Conservation (phyloP, 2,797 vertebrate species). For the Myotis vivesi region DNA sequence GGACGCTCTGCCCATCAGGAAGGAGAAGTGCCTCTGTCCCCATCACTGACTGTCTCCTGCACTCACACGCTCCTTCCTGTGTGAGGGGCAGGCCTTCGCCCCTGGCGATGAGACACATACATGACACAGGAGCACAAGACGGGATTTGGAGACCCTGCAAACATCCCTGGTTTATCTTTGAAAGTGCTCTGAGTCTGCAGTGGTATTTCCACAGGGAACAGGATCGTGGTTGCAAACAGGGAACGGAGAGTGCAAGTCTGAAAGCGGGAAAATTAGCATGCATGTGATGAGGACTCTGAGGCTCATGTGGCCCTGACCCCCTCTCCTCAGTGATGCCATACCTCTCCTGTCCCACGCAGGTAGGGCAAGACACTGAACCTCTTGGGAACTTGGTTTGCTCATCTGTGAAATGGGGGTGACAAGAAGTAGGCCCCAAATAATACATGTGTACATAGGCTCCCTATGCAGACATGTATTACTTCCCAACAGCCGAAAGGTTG, state of each 20-base stretch:
- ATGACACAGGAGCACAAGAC: background rate
- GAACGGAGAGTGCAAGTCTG: rapidly evolving
- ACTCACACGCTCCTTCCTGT: background rate
- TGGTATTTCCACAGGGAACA: background rate
- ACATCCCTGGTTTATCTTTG: background rate
- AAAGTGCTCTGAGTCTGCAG: too few relatives aligned
- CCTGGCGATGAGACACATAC: rapidly evolving
- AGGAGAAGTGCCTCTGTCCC: background rate
- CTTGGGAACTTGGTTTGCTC: background rate
- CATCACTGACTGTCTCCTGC: background rate
- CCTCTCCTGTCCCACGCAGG: background rate
- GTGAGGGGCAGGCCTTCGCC: background rate
- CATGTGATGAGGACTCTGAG: rapidly evolving
- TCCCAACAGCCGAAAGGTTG: background rate
- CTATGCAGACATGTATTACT: background rate
- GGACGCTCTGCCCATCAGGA: background rate
- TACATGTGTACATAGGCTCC: rapidly evolving
- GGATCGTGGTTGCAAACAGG: background rate
- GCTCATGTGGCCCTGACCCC: rapidly evolving
- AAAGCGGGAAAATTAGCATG: rapidly evolving
- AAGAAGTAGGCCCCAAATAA: background rate
- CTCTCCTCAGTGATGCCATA: rapidly evolving
- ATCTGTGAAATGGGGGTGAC: background rate
- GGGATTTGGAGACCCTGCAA: background rate
- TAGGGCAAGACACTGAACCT: rapidly evolving